Evolutionary conservation across 2,888 invertebrate genomes (phyloP).

Genomic region (Plagodis dolabraria): DNA sequence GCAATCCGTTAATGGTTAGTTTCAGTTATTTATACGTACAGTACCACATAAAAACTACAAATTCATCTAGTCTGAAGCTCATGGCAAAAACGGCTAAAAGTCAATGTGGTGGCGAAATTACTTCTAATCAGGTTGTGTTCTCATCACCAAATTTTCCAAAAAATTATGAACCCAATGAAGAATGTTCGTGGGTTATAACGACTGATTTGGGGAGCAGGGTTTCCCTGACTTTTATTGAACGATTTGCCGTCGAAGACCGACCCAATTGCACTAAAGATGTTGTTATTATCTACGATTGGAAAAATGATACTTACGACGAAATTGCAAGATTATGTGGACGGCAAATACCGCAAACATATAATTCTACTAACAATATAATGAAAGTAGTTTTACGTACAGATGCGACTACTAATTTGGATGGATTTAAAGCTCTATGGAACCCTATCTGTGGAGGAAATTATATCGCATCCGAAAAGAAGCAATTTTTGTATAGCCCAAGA

Average conservation of each 20-base stretch:
- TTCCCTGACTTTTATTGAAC: constrained; percentile 86
- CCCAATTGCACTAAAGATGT: constrained; percentile 90
- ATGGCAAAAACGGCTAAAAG: constrained; percentile 59
- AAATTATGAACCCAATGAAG: constrained; percentile 89
- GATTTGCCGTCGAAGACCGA: constrained; percentile 90
- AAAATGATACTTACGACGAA: constrained; percentile 78
- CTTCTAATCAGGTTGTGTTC: constrained; percentile 69
- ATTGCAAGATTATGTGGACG: constrained; percentile 89
- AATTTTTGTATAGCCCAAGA: constrained; percentile 89
- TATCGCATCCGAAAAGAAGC: constrained; percentile 74
- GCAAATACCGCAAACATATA: constrained; percentile 78
- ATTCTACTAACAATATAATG: constrained; percentile 87
- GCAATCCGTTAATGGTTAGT: constrained; percentile 72
- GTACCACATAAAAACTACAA: constrained; percentile 85
- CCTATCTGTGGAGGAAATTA: constrained; percentile 90
- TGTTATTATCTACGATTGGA: constrained; percentile 87
- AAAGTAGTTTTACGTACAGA: constrained; percentile 90
- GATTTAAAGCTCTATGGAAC: constrained; percentile 88
- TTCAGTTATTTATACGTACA: constrained; percentile 86
- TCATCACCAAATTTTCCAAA: constrained; percentile 86
- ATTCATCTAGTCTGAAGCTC: constrained; percentile 55
- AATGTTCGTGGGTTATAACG: constrained; percentile 91
- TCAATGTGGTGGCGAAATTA: constrained; percentile 90
- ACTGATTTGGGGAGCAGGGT: constrained; percentile 88
- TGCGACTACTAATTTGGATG: constrained; percentile 86